phyloP scores from a whole-genome alignment of 2,113 vertebrate species.

The Glaucomys volans region DNA sequence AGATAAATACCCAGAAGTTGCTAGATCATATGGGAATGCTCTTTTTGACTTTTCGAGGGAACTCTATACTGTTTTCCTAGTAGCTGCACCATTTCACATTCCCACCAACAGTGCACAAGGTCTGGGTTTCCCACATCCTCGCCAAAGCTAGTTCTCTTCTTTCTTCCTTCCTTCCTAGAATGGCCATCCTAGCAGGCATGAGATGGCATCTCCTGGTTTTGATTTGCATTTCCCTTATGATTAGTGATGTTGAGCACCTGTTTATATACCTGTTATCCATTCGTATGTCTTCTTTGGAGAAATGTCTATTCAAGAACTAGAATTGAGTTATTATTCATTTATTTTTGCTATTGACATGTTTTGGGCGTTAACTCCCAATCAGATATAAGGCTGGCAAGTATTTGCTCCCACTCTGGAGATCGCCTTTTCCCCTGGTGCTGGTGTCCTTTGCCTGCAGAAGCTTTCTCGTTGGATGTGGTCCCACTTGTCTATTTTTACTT shows the following conservation, averaged over 20 bases:
- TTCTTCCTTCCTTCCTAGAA: background rate
- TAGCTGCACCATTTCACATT: background rate
- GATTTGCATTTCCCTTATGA: background rate
- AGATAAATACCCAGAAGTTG: background rate
- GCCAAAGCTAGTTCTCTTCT: background rate
- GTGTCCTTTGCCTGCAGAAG: background rate
- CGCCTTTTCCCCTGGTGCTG: background rate
- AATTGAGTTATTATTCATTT: background rate
- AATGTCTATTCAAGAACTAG: background rate
- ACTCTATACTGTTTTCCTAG: background rate
- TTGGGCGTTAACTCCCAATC: background rate
- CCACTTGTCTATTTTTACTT: slow-evolving; percentile 36
- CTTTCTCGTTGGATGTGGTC: background rate
- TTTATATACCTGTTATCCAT: background rate
- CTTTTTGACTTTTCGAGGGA: background rate
- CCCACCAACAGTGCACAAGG: too few relatives aligned
- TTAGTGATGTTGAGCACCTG: background rate
- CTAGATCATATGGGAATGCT: background rate
- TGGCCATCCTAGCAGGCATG: background rate
- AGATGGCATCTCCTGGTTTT: background rate
- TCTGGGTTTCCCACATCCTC: background rate
- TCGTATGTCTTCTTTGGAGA: background rate
- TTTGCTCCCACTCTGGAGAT: background rate
- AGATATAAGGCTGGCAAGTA: background rate
- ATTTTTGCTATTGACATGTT: background rate